Conservation (phyloP, 2,113 vertebrate species). For the Dunckerocampus dactyliophorus region DNA sequence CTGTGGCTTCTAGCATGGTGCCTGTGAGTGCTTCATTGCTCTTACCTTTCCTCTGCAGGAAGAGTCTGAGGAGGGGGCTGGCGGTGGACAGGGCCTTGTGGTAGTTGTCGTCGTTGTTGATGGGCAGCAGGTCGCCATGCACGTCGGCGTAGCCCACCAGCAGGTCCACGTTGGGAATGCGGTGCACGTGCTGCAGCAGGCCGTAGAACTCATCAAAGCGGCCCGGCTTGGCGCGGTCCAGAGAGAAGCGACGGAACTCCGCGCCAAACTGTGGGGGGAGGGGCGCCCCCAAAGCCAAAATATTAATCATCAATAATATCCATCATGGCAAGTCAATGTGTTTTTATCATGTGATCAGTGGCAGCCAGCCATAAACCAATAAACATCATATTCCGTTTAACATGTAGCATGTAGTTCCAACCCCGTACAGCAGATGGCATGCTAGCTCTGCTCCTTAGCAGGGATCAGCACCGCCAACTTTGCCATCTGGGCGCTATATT, state of each 20-base stretch:
- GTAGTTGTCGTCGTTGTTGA: conserved; percentile 98
- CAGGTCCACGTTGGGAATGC: conserved; percentile 91
- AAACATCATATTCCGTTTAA: too few species aligned
- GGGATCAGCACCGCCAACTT: too few species aligned
- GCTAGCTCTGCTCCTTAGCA: too few species aligned
- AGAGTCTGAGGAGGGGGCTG: conserved; percentile 89
- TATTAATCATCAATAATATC: too few species aligned
- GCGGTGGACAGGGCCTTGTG: conserved; percentile 95
- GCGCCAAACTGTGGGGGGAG: conserved; percentile 85
- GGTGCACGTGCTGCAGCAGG: conserved; percentile 92
- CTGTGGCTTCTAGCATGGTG: too few species aligned
- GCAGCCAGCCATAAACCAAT: too few species aligned
- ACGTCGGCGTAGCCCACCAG: conserved; percentile 93
- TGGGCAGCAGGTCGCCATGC: conserved; percentile 93
- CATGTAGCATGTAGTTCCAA: too few species aligned
- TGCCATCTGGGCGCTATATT: too few species aligned
- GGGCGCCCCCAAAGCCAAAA: neutral
- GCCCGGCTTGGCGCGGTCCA: conserved; percentile 93
- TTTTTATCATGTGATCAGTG: too few species aligned
- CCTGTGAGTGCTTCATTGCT: too few species aligned
- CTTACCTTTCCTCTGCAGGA: conserved; percentile 96
- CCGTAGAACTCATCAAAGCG: conserved; percentile 98
- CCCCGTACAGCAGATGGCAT: too few species aligned
- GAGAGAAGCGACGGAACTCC: conserved; percentile 94
- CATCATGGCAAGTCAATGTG: too few species aligned